Conservation (phyloP, 2,797 vertebrate genomes). For the Pipistrellus nathusii region DNA sequence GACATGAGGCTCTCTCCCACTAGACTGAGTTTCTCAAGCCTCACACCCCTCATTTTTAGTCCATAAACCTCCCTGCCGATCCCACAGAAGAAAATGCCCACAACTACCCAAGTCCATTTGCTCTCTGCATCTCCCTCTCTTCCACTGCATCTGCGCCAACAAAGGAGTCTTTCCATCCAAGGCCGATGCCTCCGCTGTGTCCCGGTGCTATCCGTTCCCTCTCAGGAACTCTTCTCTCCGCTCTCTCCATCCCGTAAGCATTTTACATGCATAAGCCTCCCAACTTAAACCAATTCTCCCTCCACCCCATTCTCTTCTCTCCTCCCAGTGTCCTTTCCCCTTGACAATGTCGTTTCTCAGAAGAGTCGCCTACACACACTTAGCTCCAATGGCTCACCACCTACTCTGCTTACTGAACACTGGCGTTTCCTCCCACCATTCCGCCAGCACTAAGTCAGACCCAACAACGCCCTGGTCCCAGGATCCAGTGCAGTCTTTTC, state of each 20-base stretch:
- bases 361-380: background rate
- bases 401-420: background rate
- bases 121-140: background rate
- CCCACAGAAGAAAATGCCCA: background rate
- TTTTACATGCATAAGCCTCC: background rate
- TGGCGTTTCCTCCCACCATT: too few species aligned
- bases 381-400: background rate
- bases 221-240: background rate
- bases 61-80: background rate
- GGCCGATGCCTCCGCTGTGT: background rate
- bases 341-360: background rate
- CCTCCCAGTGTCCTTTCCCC: too few species aligned
- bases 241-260: background rate
- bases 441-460: too few species aligned
- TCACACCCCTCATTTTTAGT: background rate
- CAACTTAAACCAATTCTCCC: background rate
- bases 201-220: background rate
- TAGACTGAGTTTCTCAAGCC: background rate
- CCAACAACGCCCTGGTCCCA: too few species aligned
- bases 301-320: background rate
- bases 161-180: background rate
- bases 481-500: too few species aligned
- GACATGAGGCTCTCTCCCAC: background rate
- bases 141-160: rapidly evolving
- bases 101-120: background rate